Percentiles rank a stretch among this genome's conserved stretches.
Conservation (phyloP, 2,797 vertebrate species). For the Gallinago solitaria region DNA sequence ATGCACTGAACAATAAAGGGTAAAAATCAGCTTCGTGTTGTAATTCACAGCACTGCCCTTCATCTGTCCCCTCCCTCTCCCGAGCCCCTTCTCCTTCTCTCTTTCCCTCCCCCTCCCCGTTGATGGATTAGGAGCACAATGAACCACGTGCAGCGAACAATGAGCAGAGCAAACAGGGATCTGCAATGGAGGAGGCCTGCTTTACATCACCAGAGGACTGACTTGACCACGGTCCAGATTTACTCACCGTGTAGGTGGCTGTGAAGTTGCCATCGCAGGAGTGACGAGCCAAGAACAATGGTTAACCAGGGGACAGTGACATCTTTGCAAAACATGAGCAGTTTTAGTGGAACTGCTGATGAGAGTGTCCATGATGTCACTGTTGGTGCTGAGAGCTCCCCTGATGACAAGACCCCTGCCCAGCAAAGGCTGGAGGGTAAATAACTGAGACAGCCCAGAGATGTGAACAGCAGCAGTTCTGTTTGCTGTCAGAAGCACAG, state of each 20-base stretch:
- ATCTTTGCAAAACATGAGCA: background rate
- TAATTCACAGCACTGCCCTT: background rate
- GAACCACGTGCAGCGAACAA: background rate
- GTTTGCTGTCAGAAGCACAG: background rate
- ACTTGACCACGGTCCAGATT: background rate
- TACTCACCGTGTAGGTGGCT: background rate
- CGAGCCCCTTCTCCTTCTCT: background rate
- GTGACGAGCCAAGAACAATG: background rate
- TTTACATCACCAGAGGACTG: background rate
- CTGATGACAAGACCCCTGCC: background rate
- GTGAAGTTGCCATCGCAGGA: background rate
- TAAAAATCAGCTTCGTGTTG: background rate
- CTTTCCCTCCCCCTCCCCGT: background rate
- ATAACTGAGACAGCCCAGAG: background rate
- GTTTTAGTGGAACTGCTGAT: background rate
- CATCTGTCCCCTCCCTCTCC: background rate
- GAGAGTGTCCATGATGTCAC: rapidly evolving
- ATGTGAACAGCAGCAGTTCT: background rate
- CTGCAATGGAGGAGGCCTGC: background rate
- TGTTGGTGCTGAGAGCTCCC: background rate
- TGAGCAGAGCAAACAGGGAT: background rate
- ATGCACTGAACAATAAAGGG: background rate
- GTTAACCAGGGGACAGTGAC: background rate
- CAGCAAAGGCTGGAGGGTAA: background rate
- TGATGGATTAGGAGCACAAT: background rate